Evolutionary conservation across 2,888 invertebrate genomes (phyloP), one percentile per base, ranked within the genome.

Genomic region (Pammene aurita): DNA sequence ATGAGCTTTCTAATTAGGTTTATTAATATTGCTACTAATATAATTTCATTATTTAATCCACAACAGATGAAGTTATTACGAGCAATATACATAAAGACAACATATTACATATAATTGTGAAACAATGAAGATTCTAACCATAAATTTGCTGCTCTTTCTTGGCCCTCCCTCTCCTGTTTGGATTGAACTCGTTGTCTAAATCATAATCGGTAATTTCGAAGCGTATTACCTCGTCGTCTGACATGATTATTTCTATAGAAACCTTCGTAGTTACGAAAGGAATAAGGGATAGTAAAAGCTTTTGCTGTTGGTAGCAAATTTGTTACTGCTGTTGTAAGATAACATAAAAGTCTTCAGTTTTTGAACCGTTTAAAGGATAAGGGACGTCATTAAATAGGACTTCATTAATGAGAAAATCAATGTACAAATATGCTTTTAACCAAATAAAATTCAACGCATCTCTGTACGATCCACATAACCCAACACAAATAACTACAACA

Each of bases 171-270:
- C 94, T 93, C 77, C 97, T 94, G 78, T 96, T 95, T 61, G 96
- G 96, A 81, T 97, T 97, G 83, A 98, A 98, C 88, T 98, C 98
- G 89, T 97, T 97, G 72, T 97, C 96, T 77, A 98, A 92, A 92
- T 99, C 99, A 82, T 96, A 96, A 82, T 99, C 98, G 0, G 98
- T 97, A 70, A 99, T 96, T 92, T 98, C 98, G 88, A 99, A 99
- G 66, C 95, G 95, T 89, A 98, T 98, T 77, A 97, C 95, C 90
- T 99, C 98, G 80, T 96, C 96, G 70, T 96, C 97, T 5, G 95
- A 95, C 96, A 96, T 96, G 72, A 84, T 58, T 56, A 26, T n/a
- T 13, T 61, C 9, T 14, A 48, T 48, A 60, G 14, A 35, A 7
- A 11, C 11, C 7, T 35, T 62, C 13, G 5, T 18, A 16, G 6